Base-by-base conservation (phyloP, 2,888 invertebrate species). In the Dysmachus trigonus region DNA sequence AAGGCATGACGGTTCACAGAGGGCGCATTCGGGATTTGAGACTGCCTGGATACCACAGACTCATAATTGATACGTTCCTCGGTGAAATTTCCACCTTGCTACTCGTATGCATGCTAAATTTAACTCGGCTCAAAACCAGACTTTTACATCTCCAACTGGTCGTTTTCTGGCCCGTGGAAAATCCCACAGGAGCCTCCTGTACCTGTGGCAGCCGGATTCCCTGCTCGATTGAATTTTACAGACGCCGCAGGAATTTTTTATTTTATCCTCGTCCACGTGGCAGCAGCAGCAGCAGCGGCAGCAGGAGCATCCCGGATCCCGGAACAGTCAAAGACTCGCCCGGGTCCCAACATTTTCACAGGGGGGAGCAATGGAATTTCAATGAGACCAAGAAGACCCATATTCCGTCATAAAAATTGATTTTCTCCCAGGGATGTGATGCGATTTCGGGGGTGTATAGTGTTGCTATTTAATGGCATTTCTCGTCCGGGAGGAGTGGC, bases 381-480 rank as follows among this genome's bases (percentile, higher is more conserved):
- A 82, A 81, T 81, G 71, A 82, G 62, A 62, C 62, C n/a, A n/a
- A n/a, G 35, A 18, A 82, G 38, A 71, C 35, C 35, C 82, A 82
- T 82, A 82, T 82, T 82, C 35, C 33, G 71, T 62, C 71, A 82
- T 82, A 82, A 82, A 82, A 82, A 82, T 82, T 82, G 82, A 82
- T 82, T 77, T 82, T 38, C 71, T 82, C 71, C 30, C 35, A 47
- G 62, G 71, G 31, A 82, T 82, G 33, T 82, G 71, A 82, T 82
- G 38, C 82, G 62, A 82, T 82, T 82, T 82, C 71, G 31, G 71
- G 53, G 82, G 82, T 71, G 82, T 82, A n/a, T n/a, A 71, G 62
- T 71, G 82, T 82, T 82, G 47, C 38, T 62, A 82, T 82, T 82
- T 82, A 82, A 82, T 82, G 82, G 71, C 38, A 71, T 38, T 71